Evolutionary conservation across 64 coral and sea anemone genomes (phyloP), one percentile per base, ranked within the genome.

Genomic region (Platygyra sinensis): DNA sequence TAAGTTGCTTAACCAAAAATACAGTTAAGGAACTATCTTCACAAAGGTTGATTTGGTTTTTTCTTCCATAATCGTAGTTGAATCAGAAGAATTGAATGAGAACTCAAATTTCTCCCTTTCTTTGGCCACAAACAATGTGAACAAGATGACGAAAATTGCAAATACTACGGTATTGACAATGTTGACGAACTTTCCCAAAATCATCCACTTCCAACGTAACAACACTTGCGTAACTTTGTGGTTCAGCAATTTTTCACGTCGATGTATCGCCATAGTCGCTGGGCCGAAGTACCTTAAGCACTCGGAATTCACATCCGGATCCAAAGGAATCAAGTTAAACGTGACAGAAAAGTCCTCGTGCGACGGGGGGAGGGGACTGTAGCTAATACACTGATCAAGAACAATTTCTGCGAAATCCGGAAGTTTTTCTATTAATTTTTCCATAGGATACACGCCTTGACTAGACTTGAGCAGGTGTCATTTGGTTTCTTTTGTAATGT

Each of bases 391-490:
- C 5, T 90, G 52, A 52, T 96, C 81, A 13, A 96, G 46, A 73
- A 87, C 83, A 72, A 88, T 52, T 76, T 96, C 65, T 27, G 95
- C 95, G 6, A 96, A 83, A 31, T 87, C 77, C 15, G 95, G 95
- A 16, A 96, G 91, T 29, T 90, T 88, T 87, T 94, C 77, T 46
- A 96, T 96, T 20, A 96, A 72, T 39, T 76, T 74, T 90, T 63
- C 75, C 65, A 69, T 69, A 10, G 65, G 65, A 10, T 25, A 27
- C 22, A 25, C 22, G 9, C 65, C 22, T 9, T 25, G 20, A 25
- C 20, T 27, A 25, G 22, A 22, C 25, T 20, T 25, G 6, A 69
- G 65, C n/a, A 69, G n/a, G n/a, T n/a, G n/a, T n/a, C n/a, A n/a
- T n/a, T n/a, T n/a, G n/a, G n/a, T n/a, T n/a, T n/a, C n/a, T n/a